These are phyloP conservation scores for Lepilemur ruficaudatus DNA, from an alignment of 2,797 vertebrate species.

Conservation along the genomic window DNA sequence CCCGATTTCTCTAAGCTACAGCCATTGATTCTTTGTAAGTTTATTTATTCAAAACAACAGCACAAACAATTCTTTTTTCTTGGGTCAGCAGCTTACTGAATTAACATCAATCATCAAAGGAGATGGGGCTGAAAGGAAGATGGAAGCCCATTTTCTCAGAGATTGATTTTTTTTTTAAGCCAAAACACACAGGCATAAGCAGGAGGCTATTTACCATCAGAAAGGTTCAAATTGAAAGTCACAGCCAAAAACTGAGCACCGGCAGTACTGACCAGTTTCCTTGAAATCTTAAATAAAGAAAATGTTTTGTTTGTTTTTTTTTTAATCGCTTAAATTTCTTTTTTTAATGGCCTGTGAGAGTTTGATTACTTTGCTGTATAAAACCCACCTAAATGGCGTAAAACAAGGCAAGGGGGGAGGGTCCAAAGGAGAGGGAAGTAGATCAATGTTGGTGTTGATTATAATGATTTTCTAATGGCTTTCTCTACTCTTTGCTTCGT, in stretches of 20 bases:
- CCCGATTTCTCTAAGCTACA: constrained; percentile 74
- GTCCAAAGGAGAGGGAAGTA: background rate
- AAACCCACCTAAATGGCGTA: constrained; percentile 13
- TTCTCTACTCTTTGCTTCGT: constrained; percentile 59
- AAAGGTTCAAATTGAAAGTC: constrained; percentile 69
- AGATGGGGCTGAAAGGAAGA: constrained; percentile 73
- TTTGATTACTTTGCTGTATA: background rate
- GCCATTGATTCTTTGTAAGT: constrained; percentile 78
- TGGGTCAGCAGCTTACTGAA: constrained; percentile 77
- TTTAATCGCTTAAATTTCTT: background rate
- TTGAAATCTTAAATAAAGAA: constrained; percentile 36
- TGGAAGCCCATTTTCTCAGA: constrained; percentile 67
- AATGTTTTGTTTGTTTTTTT: background rate
- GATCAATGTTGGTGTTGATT: constrained; percentile 69
- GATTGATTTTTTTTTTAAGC: constrained; percentile 76
- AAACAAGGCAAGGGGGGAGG: background rate
- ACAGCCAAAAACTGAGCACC: constrained; percentile 8
- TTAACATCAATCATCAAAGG: constrained; percentile 75
- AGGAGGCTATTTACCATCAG: constrained; percentile 39
- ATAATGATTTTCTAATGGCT: constrained; percentile 63
- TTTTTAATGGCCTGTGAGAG: background rate
- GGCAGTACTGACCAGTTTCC: background rate
- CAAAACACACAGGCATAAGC: constrained; percentile 64
- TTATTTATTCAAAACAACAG: constrained; percentile 82
- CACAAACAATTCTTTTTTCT: constrained; percentile 76